phyloP scores from a whole-genome alignment of 2,113 vertebrate species.

The Megaceryle torquata region DNA sequence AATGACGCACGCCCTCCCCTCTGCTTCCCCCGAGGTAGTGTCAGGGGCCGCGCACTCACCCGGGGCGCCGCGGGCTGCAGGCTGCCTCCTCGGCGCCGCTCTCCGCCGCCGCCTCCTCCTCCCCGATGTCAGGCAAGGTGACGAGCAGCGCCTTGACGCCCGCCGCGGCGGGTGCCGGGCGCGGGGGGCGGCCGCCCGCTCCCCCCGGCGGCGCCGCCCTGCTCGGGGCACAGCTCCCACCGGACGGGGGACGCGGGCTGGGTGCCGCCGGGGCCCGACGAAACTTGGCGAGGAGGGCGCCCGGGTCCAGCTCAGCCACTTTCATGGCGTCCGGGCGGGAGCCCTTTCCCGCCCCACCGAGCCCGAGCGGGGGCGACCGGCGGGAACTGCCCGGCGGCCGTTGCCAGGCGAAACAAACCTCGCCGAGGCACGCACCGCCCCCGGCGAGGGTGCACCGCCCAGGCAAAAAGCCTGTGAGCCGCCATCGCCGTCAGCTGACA shows the following conservation, averaged over 20 bases:
- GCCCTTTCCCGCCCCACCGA: background rate
- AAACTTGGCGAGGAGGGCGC: conserved; percentile 56
- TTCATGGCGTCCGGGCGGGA: conserved; percentile 41
- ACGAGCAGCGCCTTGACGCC: background rate
- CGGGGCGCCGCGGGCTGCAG: background rate
- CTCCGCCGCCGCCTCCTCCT: conserved; percentile 50
- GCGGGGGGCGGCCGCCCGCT: background rate
- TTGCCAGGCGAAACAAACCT: conserved; percentile 48
- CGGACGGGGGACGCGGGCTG: background rate
- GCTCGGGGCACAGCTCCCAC: background rate
- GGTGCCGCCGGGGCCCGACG: conserved; percentile 49
- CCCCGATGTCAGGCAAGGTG: conserved; percentile 68
- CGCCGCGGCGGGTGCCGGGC: background rate
- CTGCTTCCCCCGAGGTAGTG: fast-evolving
- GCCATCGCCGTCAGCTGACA: fast-evolving
- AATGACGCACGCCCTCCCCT: background rate
- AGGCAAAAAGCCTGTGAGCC: background rate
- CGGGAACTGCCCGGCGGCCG: background rate
- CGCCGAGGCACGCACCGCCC: background rate
- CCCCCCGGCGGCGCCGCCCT: background rate
- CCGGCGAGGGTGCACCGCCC: background rate
- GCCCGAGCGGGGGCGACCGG: background rate
- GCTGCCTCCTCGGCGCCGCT: background rate
- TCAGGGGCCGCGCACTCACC: conserved; percentile 26
- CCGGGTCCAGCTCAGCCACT: conserved; percentile 56